These are phyloP conservation scores for Tenebrosternarchus preto DNA, from an alignment of 2,113 vertebrate genomes.

Conservation along the genomic window DNA sequence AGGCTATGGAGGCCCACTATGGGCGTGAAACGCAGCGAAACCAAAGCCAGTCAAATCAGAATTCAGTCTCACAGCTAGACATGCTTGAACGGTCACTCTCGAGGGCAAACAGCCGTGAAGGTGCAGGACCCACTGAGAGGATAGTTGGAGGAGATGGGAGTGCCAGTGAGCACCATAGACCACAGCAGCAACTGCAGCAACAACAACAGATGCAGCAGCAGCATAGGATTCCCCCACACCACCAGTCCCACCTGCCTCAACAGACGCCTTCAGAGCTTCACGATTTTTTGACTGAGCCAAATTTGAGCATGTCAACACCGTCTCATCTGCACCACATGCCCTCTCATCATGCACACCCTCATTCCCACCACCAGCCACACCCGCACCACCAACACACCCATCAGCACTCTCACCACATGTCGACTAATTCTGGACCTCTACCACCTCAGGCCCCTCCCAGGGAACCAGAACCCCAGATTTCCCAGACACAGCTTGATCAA, in stretches of 20 bases:
- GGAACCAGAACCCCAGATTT: slow-evolving; percentile 63
- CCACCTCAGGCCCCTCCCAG: slow-evolving; percentile 62
- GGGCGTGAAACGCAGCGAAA: slow-evolving; percentile 71
- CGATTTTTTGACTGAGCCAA: slow-evolving; percentile 70
- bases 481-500: slow-evolving; percentile 70
- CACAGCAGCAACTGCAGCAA: slow-evolving; percentile 65
- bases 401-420: slow-evolving; percentile 62
- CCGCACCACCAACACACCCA: slow-evolving; percentile 67
- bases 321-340: slow-evolving; percentile 71
- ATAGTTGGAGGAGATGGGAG: slow-evolving; percentile 58
- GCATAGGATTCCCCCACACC: slow-evolving; percentile 69
- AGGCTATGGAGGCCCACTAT: slow-evolving; percentile 77
- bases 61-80: slow-evolving; percentile 69
- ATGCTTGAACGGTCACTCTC: slow-evolving; percentile 74
- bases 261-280: slow-evolving; percentile 68
- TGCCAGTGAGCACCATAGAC: slow-evolving; percentile 61
- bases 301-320: slow-evolving; percentile 64
- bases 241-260: slow-evolving; percentile 61
- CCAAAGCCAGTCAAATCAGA: slow-evolving; percentile 71
- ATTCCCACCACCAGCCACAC: slow-evolving; percentile 66
- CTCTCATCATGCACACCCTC: slow-evolving; percentile 62
- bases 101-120: slow-evolving; percentile 60
- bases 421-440: slow-evolving; percentile 57
- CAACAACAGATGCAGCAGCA: slow-evolving; percentile 60
- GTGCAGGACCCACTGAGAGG: slow-evolving; percentile 61